Base-by-base conservation (phyloP, 1,140 invertebrate species). In the Gonioctena quinquepunctata region DNA sequence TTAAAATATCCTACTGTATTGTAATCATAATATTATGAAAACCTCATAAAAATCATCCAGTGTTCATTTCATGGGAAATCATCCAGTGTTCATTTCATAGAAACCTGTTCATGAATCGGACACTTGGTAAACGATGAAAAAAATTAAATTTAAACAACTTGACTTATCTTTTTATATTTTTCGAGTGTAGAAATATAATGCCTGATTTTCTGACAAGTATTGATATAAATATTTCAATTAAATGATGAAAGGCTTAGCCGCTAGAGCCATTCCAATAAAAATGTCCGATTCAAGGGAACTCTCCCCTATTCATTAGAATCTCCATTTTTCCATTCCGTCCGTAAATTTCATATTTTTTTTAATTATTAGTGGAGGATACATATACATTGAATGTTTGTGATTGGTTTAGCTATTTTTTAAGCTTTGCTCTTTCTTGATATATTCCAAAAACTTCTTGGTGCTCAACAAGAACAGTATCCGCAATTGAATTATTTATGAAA, bases 171-270 rank as follows among this genome's bases (percentile, higher is more conserved):
- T n/a, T n/a, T n/a, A n/a, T n/a, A n/a, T n/a, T n/a, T n/a, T n/a
- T n/a, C n/a, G n/a, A n/a, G n/a, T n/a, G n/a, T n/a, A n/a, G n/a
- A 42, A 54, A 54, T 54, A 54, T 54, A 21, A 54, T n/a, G 21
- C 50, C 18, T 21, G 50, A 54, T 54, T 54, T 54, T 54, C 16
- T 54, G 50, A 54, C 18, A n/a, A n/a, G 21, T 54, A 18, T 21
- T 54, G 50, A 52, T 52, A 54, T 21, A 54, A 54, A 54, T 54
- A 54, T 54, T 54, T 54, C 50, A 54, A 54, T 54, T 54, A 22
- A 54, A 54, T 22, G 18, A 54, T 54, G 16, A 54, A 54, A n/a
- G 7, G 50, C 18, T 54, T 54, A 22, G 50, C 18, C 50, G 21
- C 50, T 54, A 54, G 50, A 54, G 50, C 50, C 50, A 54, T 54